Conservation (phyloP, 2,113 vertebrate species). For the Larimichthys crocea region DNA sequence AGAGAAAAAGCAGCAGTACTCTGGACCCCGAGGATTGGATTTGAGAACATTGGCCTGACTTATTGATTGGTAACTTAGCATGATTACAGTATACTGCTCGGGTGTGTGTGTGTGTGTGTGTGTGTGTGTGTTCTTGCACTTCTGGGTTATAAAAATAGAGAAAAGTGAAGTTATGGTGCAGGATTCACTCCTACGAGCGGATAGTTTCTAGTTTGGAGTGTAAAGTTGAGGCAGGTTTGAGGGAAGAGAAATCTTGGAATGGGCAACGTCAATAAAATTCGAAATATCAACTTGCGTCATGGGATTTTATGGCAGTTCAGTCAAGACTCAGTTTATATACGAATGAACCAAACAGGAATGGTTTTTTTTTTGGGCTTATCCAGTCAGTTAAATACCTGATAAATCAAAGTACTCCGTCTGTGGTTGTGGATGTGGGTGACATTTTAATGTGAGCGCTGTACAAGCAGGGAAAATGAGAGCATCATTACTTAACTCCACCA, state of each 20-base stretch:
- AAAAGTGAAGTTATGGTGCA: not conserved
- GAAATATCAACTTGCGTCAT: not conserved
- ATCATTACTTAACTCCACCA: no score
- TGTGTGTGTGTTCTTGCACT: not conserved
- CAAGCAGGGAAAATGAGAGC: not conserved
- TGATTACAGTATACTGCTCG: slow-evolving; percentile 36
- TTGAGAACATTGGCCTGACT: slow-evolving; percentile 57
- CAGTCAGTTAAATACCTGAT: not conserved
- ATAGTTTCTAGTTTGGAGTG: not conserved
- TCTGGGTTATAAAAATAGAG: slow-evolving; percentile 25
- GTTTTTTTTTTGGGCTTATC: not conserved
- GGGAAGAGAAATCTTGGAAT: no score
- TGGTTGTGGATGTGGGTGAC: not conserved
- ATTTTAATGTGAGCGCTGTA: not conserved
- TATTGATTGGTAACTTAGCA: slow-evolving; percentile 61
- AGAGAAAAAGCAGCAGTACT: slow-evolving; percentile 30
- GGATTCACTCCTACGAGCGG: not conserved
- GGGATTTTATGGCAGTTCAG: not conserved
- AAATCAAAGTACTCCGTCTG: not conserved
- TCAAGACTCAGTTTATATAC: not conserved
- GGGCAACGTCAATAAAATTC: not conserved
- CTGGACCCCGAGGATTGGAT: slow-evolving; percentile 48
- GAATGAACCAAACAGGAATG: no score
- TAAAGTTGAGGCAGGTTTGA: not conserved
- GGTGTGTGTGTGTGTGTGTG: not conserved